phyloP scores from a whole-genome alignment of 2,888 invertebrate species.

The Deroplatys truncata region DNA sequence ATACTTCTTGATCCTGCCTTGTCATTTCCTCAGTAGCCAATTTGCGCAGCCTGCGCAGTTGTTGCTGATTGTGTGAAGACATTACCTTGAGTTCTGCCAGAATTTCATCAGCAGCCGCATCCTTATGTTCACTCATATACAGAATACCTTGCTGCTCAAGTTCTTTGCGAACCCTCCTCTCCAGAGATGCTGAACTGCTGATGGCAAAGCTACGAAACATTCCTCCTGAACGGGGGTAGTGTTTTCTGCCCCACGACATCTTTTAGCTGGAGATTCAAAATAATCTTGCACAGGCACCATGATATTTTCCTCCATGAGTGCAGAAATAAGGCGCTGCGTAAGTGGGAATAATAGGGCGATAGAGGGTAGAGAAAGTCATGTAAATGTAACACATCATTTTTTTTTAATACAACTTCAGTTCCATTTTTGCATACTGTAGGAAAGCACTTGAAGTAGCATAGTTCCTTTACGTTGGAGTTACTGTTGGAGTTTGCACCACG shows the following conservation, averaged over 20 bases:
- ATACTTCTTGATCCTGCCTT: slow-evolving; percentile 67
- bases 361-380: no score
- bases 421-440: no score
- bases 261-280: slow-evolving; percentile 33
- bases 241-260: slow-evolving; percentile 31
- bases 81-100: slow-evolving; percentile 69
- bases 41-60: slow-evolving; percentile 62
- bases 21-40: slow-evolving; percentile 75
- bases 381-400: no score
- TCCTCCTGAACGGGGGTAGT: slow-evolving; percentile 33
- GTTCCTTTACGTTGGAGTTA: no score
- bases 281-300: slow-evolving; percentile 44
- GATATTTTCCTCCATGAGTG: slow-evolving; percentile 79
- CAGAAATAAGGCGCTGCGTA: slow-evolving; percentile 84
- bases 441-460: no score
- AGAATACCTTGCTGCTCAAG: slow-evolving; percentile 82
- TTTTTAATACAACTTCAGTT: no score
- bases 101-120: slow-evolving; percentile 79
- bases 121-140: slow-evolving; percentile 47
- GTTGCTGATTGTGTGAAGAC: slow-evolving; percentile 70
- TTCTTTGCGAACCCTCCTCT: slow-evolving; percentile 79
- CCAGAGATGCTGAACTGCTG: slow-evolving; percentile 70
- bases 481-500: no score
- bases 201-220: slow-evolving; percentile 51
- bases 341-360: no score